A percentile compares a stretch with the other conserved stretches of the same genome.
Evolutionary conservation across 2,797 vertebrate genomes (phyloP).

Genomic region (Crypturellus tataupa): DNA sequence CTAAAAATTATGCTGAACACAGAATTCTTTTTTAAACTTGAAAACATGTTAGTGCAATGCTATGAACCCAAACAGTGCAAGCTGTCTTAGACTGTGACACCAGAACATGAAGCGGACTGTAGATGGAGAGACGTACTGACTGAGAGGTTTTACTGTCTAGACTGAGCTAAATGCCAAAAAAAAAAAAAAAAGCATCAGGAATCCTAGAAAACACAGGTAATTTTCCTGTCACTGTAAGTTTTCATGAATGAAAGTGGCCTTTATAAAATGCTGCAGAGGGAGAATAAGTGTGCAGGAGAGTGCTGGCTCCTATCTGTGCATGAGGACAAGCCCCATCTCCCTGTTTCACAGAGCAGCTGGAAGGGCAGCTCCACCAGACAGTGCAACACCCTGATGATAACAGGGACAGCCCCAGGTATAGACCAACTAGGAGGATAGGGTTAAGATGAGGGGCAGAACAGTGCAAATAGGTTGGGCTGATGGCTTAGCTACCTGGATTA

Average conservation of each 20-base stretch:
- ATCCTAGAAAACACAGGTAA: background rate
- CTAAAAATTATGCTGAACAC: conserved; percentile 44
- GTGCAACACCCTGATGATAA: background rate
- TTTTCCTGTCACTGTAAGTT: background rate
- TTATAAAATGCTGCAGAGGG: background rate
- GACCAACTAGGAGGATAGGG: background rate
- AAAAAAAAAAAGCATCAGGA: background rate
- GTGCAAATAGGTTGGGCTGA: background rate
- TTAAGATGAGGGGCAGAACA: background rate
- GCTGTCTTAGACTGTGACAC: background rate
- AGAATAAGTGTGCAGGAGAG: background rate
- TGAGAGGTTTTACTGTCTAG: background rate
- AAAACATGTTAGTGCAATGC: conserved; percentile 46
- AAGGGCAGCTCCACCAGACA: background rate
- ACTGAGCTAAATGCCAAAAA: background rate
- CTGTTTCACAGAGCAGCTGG: background rate
- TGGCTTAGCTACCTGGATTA: background rate
- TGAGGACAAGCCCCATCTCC: background rate
- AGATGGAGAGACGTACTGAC: background rate
- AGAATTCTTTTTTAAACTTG: conserved; percentile 35
- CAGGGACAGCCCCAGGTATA: accelerated
- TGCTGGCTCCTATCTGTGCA: background rate
- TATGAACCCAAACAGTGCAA: background rate
- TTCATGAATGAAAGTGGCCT: background rate
- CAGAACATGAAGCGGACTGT: background rate